Evolutionary conservation across 2,113 vertebrate species (phyloP).

Genomic region (Echinops telfairi): DNA sequence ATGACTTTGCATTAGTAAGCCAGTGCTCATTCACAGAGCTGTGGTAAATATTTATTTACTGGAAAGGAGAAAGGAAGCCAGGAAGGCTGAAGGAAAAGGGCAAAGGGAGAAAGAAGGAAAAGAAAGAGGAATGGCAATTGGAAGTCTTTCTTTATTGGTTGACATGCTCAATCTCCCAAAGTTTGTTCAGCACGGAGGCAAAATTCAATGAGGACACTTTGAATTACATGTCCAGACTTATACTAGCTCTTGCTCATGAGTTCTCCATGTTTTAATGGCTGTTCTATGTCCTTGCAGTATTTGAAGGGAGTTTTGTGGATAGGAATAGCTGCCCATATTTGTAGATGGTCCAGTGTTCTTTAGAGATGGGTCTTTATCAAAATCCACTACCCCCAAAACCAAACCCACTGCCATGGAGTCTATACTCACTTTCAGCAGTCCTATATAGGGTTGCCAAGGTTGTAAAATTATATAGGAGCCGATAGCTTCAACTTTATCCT

Average conservation of each 20-base stretch:
- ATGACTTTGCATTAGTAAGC: no score
- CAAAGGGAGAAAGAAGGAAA: background rate
- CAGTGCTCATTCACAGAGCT: no score
- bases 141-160: background rate
- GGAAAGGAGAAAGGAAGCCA: background rate
- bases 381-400: background rate
- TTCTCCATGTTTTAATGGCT: background rate
- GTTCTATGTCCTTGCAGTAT: background rate
- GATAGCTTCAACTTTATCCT: no score
- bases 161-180: background rate
- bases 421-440: no score
- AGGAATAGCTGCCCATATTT: background rate
- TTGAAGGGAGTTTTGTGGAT: background rate
- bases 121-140: background rate
- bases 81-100: background rate
- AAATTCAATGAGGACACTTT: background rate
- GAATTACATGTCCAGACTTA: background rate
- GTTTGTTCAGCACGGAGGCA: background rate
- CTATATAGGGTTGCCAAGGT: no score
- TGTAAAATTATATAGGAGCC: no score
- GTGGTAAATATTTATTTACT: background rate
- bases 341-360: background rate
- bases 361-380: background rate
- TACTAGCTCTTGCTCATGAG: background rate
- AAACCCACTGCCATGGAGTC: no score